Base-by-base conservation (phyloP, 2,797 vertebrate genomes). In the Chrosomus eos region DNA sequence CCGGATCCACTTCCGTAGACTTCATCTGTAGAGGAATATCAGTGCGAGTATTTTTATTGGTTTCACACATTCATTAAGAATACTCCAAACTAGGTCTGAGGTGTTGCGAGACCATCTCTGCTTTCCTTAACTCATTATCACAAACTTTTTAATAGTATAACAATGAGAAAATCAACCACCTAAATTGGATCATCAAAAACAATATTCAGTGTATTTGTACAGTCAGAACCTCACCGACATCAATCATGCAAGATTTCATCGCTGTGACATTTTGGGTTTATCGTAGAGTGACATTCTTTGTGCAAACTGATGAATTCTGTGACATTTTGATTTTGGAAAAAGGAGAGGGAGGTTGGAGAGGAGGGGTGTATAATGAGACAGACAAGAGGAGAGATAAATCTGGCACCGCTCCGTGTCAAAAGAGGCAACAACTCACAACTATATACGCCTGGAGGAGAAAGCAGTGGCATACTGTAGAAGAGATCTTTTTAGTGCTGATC, bases 1-100 rank as follows among this genome's bases (percentile, higher is more conserved):
- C 94, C 82, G 94, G 94, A 88, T 96, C 95, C 0, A 93, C 86
- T 85, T 95, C 95, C 1, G 94, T 94, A 33, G 96, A 95, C 93
- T 96, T 96, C 96, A 96, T 96, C 95, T 94, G 92, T 13, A 48
- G 40, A 67, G 26, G 11, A 67, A 66, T 33, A 33, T 66, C 64
- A 66, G 62, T 14, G 64, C 5, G 14, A 48, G 45, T 64, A 80
- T 68, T 55, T 53, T n/a, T 36, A 70, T 38, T 80, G 64, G 64
- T 19, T 53, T 68, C 7, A 33, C 2, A 36, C 38, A n/a, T 62
- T 62, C 8, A 73, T 36, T 82, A 36, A 43, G 10, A 26, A 5
- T 13, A 14, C 53, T 58, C 40, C 18, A 23, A n/a, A 58, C n/a
- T 72, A 33, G 23, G 13, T 40, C 36, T 62, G 13, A 72, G 18